Conservation (phyloP, 2,797 vertebrate genomes). For the Girardinus metallicus region DNA sequence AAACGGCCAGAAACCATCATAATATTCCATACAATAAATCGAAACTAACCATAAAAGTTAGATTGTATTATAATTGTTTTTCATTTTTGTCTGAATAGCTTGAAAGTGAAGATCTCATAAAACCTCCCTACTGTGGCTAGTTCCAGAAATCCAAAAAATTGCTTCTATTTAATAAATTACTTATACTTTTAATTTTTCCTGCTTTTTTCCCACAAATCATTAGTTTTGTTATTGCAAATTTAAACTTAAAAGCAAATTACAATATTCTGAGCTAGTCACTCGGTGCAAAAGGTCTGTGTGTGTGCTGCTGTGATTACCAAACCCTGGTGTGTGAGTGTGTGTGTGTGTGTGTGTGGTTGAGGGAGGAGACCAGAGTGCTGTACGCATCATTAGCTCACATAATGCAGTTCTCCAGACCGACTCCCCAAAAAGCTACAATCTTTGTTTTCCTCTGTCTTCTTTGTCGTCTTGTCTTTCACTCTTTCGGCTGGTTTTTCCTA, state of each 20-base stretch:
- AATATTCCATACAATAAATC: neutral
- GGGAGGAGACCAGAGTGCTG: conserved; percentile 31
- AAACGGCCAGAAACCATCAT: neutral
- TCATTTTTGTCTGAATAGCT: neutral
- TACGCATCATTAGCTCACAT: conserved; percentile 68
- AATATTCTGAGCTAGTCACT: neutral
- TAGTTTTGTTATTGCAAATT: neutral
- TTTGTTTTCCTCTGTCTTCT: conserved; percentile 41
- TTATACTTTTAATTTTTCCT: neutral
- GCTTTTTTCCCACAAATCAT: neutral
- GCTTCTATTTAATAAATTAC: neutral
- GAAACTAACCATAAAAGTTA: neutral
- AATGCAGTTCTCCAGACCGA: conserved; percentile 55
- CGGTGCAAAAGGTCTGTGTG: neutral
- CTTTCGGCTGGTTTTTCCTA: conserved; percentile 53
- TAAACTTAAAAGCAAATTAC: neutral
- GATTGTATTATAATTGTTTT: neutral
- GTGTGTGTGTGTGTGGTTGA: conserved; percentile 5
- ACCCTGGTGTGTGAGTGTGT: conserved; percentile 7
- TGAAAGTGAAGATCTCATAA: neutral
- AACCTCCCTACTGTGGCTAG: neutral
- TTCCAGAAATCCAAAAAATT: neutral
- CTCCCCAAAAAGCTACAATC: conserved; percentile 50
- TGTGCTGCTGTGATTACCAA: conserved; percentile 3
- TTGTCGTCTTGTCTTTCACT: conserved; percentile 43